Evolutionary conservation across 2,888 invertebrate genomes (phyloP).

Genomic region (Anthrax anthrax): DNA sequence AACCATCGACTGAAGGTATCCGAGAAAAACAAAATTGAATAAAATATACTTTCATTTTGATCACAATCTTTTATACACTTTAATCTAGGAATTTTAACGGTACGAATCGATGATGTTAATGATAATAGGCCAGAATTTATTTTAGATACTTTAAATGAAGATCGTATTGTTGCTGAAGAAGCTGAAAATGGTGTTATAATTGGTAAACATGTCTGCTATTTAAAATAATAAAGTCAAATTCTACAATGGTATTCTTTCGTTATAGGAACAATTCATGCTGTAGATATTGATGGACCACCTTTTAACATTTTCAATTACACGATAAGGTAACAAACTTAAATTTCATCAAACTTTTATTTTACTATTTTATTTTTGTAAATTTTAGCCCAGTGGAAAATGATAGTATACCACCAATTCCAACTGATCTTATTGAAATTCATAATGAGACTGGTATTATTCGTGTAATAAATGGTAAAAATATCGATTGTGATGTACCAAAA

Average conservation of each 20-base stretch:
- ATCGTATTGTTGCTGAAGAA: slow-evolving; percentile 40
- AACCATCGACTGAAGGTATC: slow-evolving; percentile 38
- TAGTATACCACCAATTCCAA: slow-evolving; percentile 19
- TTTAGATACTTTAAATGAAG: slow-evolving; percentile 31
- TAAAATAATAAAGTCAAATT: too few species aligned
- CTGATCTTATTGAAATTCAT: slow-evolving; percentile 38
- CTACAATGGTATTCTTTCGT: too few species aligned
- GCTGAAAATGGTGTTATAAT: slow-evolving; percentile 36
- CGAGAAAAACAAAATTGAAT: too few species aligned
- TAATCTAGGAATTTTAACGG: slow-evolving; percentile 38
- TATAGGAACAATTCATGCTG: slow-evolving; percentile 38
- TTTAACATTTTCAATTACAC: slow-evolving; percentile 43
- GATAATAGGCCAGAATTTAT: slow-evolving; percentile 47
- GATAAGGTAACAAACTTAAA: slow-evolving; percentile 37
- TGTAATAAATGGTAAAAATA: slow-evolving; percentile 33
- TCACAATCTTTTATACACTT: slow-evolving; percentile 1
- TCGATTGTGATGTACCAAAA: slow-evolving; percentile 42
- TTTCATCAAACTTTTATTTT: too few species aligned
- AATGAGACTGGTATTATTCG: slow-evolving; percentile 38
- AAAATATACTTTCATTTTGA: too few species aligned
- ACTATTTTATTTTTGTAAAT: background rate
- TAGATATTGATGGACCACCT: slow-evolving; percentile 45
- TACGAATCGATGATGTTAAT: slow-evolving; percentile 47
- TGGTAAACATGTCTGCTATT: slow-evolving; percentile 26
- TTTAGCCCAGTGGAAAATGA: background rate